Conservation (phyloP, 1,140 invertebrate genomes). For the Zaprionus taronus region DNA sequence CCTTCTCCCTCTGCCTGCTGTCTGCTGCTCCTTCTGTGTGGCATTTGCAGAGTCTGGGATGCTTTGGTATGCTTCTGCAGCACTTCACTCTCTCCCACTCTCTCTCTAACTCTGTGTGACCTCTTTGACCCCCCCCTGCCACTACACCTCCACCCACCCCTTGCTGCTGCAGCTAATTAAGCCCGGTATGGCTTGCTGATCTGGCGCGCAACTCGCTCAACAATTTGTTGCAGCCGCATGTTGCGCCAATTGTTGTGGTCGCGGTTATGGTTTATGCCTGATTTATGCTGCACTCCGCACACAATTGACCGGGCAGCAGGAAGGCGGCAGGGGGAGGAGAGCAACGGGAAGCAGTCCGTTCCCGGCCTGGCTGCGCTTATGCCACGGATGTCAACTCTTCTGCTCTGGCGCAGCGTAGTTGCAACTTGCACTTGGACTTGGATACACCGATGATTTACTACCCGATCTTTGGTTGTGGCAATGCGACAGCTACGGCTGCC, state of each 20-base stretch:
- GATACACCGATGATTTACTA: slow-evolving; percentile 70
- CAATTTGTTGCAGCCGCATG: slow-evolving; percentile 71
- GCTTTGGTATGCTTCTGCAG: neutral
- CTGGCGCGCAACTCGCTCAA: slow-evolving; percentile 20
- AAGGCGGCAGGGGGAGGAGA: neutral
- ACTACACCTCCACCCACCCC: neutral
- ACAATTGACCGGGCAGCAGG: slow-evolving; percentile 29
- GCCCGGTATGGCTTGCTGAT: slow-evolving; percentile 16
- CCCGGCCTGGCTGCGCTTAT: slow-evolving; percentile 52
- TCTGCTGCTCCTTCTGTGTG: slow-evolving; percentile 39
- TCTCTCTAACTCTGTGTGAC: neutral
- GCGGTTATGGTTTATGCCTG: slow-evolving; percentile 66
- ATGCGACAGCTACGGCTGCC: slow-evolving; percentile 71
- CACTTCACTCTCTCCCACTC: slow-evolving; percentile 3
- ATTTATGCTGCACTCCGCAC: slow-evolving; percentile 67
- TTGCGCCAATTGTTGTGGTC: slow-evolving; percentile 70
- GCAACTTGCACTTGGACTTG: slow-evolving; percentile 17
- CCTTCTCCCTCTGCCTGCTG: neutral
- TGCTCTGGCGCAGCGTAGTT: slow-evolving; percentile 24
- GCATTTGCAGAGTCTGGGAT: neutral
- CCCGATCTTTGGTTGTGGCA: slow-evolving; percentile 38
- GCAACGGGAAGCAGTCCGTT: too few species aligned
- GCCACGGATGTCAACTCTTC: slow-evolving; percentile 75
- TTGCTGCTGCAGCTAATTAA: slow-evolving; percentile 8
- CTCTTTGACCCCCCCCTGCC: neutral